Percentiles rank a stretch among this genome's conserved stretches.
Conservation (phyloP, 2,113 vertebrate species). For the Pavo muticus region DNA sequence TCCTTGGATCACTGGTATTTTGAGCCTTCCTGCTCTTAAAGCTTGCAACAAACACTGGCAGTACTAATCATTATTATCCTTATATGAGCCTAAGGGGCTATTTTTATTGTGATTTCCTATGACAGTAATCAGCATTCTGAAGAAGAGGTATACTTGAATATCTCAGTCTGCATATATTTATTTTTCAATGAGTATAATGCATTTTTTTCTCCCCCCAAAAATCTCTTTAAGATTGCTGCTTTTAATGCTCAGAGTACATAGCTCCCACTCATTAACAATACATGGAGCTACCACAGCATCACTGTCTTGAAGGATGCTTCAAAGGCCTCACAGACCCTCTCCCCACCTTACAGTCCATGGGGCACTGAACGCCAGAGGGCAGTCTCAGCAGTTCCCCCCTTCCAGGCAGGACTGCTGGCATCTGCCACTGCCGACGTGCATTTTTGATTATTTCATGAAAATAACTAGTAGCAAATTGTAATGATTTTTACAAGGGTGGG, state of each 20-base stretch:
- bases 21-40: background rate
- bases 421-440: background rate
- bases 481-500: background rate
- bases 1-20: background rate
- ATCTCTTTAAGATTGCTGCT: background rate
- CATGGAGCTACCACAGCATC: background rate
- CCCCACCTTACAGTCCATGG: background rate
- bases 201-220: background rate
- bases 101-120: constrained; percentile 30
- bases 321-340: background rate
- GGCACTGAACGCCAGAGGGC: background rate
- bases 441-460: fast-evolving
- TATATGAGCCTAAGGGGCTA: background rate
- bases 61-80: constrained; percentile 1
- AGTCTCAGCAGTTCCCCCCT: background rate
- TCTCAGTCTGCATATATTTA: background rate
- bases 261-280: background rate
- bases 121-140: constrained; percentile 24
- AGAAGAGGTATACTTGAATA: background rate
- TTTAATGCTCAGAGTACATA: background rate
- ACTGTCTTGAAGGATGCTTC: background rate
- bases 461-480: background rate
- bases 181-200: background rate
- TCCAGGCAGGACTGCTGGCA: background rate
- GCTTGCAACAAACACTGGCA: background rate